phyloP scores from a whole-genome alignment of 2,797 vertebrate genomes.

The Acanthopagrus latus region DNA sequence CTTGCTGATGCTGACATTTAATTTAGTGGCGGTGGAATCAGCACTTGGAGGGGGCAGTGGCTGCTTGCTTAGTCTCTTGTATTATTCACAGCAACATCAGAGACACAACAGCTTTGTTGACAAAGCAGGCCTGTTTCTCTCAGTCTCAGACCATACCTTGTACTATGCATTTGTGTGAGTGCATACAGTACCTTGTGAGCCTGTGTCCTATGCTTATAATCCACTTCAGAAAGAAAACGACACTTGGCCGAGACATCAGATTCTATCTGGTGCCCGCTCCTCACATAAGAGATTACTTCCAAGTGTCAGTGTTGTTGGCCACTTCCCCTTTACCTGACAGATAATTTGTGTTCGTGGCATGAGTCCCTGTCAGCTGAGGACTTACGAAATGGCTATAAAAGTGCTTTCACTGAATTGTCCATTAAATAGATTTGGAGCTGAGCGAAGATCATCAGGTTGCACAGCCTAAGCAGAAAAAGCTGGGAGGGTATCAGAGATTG shows the following conservation, averaged over 20 bases:
- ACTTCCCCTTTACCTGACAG: conserved; percentile 31
- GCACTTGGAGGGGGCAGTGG: conserved; percentile 67
- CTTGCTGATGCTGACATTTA: conserved; percentile 84
- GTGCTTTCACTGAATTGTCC: conserved; percentile 35
- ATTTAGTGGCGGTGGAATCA: conserved; percentile 76
- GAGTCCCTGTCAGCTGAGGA: conserved; percentile 46
- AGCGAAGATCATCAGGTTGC: conserved; percentile 18
- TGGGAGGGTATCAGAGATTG: not conserved
- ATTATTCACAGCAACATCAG: conserved; percentile 77
- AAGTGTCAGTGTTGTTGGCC: conserved; percentile 32
- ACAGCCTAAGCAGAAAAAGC: not conserved
- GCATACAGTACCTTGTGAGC: not conserved
- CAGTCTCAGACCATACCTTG: not conserved
- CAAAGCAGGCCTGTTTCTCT: conserved; percentile 50
- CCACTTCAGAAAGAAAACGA: conserved; percentile 25
- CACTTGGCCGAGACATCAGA: conserved; percentile 44
- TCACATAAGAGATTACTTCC: conserved; percentile 24
- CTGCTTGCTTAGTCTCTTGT: conserved; percentile 67
- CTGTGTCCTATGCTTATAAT: conserved; percentile 15
- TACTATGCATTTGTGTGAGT: conserved; percentile 7
- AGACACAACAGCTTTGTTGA: conserved; percentile 64
- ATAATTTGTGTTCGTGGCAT: conserved; percentile 2
- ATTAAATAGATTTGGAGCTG: conserved; percentile 40
- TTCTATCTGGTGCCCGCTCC: conserved; percentile 32
- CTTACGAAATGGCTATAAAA: conserved; percentile 46